Evolutionary conservation across 2,113 vertebrate species (phyloP).

Genomic region (Lates calcarifer): DNA sequence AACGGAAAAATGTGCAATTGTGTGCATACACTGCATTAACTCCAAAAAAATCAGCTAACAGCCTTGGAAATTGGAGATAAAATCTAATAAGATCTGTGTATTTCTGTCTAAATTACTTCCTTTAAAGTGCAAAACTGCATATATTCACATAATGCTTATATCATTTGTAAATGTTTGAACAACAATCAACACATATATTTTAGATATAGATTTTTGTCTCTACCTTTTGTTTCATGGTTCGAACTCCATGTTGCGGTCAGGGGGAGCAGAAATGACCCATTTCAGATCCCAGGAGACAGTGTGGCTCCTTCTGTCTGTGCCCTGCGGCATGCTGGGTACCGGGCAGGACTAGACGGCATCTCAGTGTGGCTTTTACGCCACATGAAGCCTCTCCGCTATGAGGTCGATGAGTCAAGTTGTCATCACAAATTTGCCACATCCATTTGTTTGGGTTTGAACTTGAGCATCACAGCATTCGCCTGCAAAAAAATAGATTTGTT

Average conservation of each 20-base stretch:
- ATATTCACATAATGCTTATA: neutral
- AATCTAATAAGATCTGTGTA: too few species aligned
- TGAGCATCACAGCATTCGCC: neutral
- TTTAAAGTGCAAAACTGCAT: neutral
- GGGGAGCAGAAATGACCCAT: slow-evolving; percentile 56
- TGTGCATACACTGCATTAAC: neutral
- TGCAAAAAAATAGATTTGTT: neutral
- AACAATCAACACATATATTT: neutral
- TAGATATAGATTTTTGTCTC: neutral
- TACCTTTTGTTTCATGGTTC: slow-evolving; percentile 4
- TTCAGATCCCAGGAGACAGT: slow-evolving; percentile 58
- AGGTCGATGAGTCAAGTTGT: slow-evolving; percentile 32
- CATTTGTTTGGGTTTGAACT: slow-evolving; percentile 14
- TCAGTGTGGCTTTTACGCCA: slow-evolving; percentile 20
- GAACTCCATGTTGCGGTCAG: slow-evolving; percentile 33
- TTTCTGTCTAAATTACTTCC: neutral
- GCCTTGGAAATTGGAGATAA: neutral
- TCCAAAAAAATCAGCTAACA: slow-evolving; percentile 4
- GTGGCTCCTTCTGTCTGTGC: slow-evolving; percentile 64
- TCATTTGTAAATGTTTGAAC: neutral
- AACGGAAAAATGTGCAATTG: slow-evolving; percentile 24
- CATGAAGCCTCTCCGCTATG: slow-evolving; percentile 11
- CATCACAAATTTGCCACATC: slow-evolving; percentile 34
- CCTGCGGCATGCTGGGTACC: slow-evolving; percentile 68
- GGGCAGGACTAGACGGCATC: slow-evolving; percentile 41